Percentiles rank a stretch among this genome's conserved stretches.
Conservation (phyloP, 2,113 vertebrate species). For the Eudyptes chrysolophus region DNA sequence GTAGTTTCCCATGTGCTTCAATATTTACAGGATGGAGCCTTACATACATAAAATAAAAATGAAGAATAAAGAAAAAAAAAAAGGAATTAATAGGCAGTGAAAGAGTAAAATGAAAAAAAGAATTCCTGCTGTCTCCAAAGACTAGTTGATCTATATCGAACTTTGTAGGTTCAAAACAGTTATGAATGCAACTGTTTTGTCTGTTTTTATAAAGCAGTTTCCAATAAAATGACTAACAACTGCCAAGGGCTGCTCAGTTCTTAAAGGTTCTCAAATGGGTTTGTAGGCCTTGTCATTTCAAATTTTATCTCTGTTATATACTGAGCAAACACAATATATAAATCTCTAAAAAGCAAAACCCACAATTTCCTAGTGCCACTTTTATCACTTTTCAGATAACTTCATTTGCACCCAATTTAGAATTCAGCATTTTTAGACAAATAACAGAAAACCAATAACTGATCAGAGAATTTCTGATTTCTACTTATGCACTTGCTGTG, state of each 20-base stretch:
- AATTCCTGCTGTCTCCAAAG: background rate
- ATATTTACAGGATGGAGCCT: background rate
- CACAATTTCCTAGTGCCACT: background rate
- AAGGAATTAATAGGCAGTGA: background rate
- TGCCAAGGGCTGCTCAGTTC: background rate
- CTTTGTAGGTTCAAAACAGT: background rate
- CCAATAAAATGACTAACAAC: background rate
- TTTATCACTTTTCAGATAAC: background rate
- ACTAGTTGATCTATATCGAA: background rate
- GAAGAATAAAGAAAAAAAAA: background rate
- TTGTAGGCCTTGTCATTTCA: background rate
- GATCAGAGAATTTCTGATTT: background rate
- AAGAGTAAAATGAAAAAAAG: background rate
- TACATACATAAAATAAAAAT: background rate
- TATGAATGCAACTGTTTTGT: background rate
- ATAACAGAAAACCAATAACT: background rate
- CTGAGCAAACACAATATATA: background rate
- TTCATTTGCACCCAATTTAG: background rate
- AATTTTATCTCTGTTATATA: background rate
- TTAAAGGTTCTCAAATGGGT: background rate
- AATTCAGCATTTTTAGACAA: background rate
- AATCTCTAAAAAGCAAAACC: background rate
- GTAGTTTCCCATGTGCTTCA: background rate
- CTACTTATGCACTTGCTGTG: background rate
- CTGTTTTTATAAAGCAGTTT: background rate